Evolutionary conservation across 35 echinoderm and acorn worm genomes (phyloP).

Genomic region (Amphiura filiformis): DNA sequence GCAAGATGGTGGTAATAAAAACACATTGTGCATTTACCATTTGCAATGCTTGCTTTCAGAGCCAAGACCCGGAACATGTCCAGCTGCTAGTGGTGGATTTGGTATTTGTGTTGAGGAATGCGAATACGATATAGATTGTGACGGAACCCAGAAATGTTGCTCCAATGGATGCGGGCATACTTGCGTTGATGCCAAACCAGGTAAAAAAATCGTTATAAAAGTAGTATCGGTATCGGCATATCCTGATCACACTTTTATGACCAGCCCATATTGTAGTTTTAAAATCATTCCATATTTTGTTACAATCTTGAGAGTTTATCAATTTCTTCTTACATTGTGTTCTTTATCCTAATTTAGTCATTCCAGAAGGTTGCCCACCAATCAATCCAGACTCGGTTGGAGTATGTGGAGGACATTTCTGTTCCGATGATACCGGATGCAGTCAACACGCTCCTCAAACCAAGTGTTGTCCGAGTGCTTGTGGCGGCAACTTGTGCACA

Average conservation of each 20-base stretch:
- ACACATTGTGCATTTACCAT: too few species aligned
- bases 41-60: too few species aligned
- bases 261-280: too few species aligned
- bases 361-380: constrained; percentile 21
- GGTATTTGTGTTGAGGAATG: constrained; percentile 54
- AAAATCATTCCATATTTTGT: too few species aligned
- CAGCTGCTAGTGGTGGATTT: constrained; percentile 37
- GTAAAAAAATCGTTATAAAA: too few species aligned
- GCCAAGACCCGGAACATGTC: constrained; percentile 47
- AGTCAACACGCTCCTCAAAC: neutral
- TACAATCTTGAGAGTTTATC: too few species aligned
- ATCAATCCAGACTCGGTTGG: neutral
- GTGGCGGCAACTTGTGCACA: neutral
- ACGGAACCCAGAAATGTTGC: constrained; percentile 61
- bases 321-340: too few species aligned
- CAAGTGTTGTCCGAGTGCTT: constrained; percentile 45
- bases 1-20: too few species aligned
- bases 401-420: neutral
- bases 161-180: constrained; percentile 76
- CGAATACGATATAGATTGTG: constrained; percentile 41
- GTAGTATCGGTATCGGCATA: too few species aligned
- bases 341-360: too few species aligned
- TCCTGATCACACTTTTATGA: too few species aligned
- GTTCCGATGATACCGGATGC: constrained; percentile 5
- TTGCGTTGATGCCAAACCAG: constrained; percentile 32